Conservation (phyloP, 2,113 vertebrate genomes). For the Cettia cetti region DNA sequence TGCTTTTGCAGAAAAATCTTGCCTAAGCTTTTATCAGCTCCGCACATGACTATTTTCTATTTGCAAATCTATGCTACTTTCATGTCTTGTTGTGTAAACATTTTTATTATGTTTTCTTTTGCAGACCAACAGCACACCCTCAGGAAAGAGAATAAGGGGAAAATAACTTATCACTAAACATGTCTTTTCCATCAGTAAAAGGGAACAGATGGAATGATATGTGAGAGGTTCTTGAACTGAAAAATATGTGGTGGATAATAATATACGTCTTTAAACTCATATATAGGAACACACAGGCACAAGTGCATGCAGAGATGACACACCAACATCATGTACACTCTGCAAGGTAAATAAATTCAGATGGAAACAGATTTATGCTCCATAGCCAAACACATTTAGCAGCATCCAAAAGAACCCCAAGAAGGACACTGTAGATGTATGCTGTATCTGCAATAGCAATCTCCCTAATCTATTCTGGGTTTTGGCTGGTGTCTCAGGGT, state of each 20-base stretch:
- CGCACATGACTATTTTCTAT: neutral
- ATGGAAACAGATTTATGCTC: constrained; percentile 56
- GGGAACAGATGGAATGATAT: neutral
- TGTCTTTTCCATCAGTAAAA: neutral
- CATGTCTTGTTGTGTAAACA: neutral
- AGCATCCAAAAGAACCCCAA: constrained; percentile 33
- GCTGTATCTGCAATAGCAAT: constrained; percentile 47
- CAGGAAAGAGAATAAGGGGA: neutral
- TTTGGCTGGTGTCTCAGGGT: constrained; percentile 54
- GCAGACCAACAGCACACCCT: neutral
- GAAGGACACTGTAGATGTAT: neutral
- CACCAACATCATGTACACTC: neutral
- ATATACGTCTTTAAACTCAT: neutral
- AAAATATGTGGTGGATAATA: neutral
- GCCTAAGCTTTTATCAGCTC: neutral
- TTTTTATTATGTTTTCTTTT: neutral
- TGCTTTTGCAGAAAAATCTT: neutral
- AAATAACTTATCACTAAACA: neutral
- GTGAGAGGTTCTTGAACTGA: neutral
- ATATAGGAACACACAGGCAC: neutral
- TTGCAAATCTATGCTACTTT: neutral
- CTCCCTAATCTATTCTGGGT: constrained; percentile 37
- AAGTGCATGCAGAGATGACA: neutral
- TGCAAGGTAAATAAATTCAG: constrained; percentile 40
- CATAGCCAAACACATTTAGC: constrained; percentile 48